Percentiles rank a stretch among this genome's conserved stretches.
Evolutionary conservation across 2,797 vertebrate species (phyloP).

Genomic region (Psittacula derbiana): DNA sequence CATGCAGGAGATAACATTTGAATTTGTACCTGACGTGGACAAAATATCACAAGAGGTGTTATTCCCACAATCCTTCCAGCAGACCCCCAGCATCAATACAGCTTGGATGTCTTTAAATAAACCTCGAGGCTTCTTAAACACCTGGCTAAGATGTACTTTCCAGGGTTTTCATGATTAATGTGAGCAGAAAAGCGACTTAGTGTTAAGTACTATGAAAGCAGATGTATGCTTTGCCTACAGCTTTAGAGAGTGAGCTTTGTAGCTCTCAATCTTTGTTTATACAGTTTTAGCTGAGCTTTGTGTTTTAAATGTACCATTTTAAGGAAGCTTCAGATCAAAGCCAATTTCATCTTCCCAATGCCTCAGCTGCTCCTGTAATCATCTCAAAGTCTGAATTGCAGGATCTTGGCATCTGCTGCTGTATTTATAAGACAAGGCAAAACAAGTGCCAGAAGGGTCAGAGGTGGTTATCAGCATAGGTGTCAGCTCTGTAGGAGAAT

Average conservation of each 20-base stretch:
- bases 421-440: constrained; percentile 14
- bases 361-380: constrained; percentile 19
- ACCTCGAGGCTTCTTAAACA: neutral
- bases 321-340: constrained; percentile 33
- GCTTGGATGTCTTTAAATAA: neutral
- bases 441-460: constrained; percentile 43
- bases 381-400: neutral
- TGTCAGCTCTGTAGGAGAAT: neutral
- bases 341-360: neutral
- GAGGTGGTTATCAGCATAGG: constrained; percentile 25
- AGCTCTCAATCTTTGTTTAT: constrained; percentile 1
- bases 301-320: constrained; percentile 25
- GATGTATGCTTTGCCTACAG: neutral
- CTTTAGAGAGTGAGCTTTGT: neutral
- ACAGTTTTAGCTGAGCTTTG: neutral
- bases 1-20: neutral
- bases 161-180: neutral
- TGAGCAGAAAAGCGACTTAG: neutral
- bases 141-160: neutral
- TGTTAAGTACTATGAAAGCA: neutral
- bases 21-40: neutral
- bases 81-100: neutral
- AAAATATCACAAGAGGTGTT: neutral
- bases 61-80: neutral
- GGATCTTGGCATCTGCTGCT: constrained; percentile 31